A percentile compares a stretch with the other conserved stretches of the same genome.
phyloP scores from a whole-genome alignment of 2,113 vertebrate genomes.

The Austrofundulus limnaeus region DNA sequence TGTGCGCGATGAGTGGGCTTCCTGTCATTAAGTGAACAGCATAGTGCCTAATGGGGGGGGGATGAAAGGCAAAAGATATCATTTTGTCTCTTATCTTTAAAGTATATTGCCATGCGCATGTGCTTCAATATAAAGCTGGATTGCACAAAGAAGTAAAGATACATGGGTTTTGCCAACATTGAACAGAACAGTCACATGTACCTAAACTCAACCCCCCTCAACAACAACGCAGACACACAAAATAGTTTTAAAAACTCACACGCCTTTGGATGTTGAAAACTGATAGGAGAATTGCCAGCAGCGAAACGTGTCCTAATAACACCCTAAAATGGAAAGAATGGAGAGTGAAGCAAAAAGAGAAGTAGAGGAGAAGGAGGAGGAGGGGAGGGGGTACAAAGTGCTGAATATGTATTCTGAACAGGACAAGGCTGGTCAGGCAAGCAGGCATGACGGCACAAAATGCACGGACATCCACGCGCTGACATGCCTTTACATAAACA shows the following conservation, averaged over 20 bases:
- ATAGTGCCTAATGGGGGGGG: conserved; percentile 22
- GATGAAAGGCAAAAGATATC: neutral
- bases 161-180: conserved; percentile 21
- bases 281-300: conserved; percentile 56
- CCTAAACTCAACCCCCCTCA: neutral
- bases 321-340: conserved; percentile 55
- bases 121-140: neutral
- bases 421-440: conserved; percentile 34
- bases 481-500: conserved; percentile 20
- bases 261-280: conserved; percentile 62
- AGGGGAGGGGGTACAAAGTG: conserved; percentile 38
- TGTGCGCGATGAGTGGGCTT: conserved; percentile 19
- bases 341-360: conserved; percentile 28
- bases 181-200: conserved; percentile 20
- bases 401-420: conserved; percentile 62
- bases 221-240: conserved; percentile 19
- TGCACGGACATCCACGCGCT: conserved; percentile 33
- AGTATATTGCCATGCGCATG: neutral
- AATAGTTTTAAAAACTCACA: conserved; percentile 59
- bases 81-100: neutral
- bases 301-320: conserved; percentile 69
- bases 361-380: neutral
- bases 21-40: conserved; percentile 34
- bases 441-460: conserved; percentile 45
- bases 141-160: neutral